Conservation (phyloP, 2,113 vertebrate species). For the Vulpes lagopus region DNA sequence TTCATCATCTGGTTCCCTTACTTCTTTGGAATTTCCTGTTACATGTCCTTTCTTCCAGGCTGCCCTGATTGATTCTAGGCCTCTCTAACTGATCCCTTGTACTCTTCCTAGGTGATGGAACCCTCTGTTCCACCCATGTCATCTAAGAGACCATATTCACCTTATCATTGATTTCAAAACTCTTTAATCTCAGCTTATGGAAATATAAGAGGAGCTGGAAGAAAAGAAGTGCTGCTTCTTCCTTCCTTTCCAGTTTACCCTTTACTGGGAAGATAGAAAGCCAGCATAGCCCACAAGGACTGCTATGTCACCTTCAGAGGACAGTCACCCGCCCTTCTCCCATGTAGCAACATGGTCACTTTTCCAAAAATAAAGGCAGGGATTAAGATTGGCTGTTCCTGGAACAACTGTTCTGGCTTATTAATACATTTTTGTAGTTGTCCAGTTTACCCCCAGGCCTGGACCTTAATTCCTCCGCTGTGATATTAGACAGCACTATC, state of each 20-base stretch:
- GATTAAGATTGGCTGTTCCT: constrained; percentile 76
- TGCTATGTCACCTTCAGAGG: constrained; percentile 71
- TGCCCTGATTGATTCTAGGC: neutral
- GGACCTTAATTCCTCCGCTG: constrained; percentile 25
- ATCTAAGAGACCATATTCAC: neutral
- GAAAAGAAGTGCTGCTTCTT: neutral
- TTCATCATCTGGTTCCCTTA: neutral
- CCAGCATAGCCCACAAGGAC: constrained; percentile 15
- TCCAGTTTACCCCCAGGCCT: constrained; percentile 34
- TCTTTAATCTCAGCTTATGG: neutral
- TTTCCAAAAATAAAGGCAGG: constrained; percentile 83
- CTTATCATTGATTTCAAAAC: constrained; percentile 6
- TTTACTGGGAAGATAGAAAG: constrained; percentile 14
- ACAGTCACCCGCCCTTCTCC: constrained; percentile 36
- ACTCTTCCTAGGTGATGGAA: neutral
- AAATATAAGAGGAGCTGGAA: neutral
- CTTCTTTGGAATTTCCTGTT: constrained; percentile 46
- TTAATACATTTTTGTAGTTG: constrained; percentile 78
- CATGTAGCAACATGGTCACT: constrained; percentile 72
- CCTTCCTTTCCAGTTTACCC: constrained; percentile 43
- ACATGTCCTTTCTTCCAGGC: neutral
- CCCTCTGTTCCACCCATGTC: neutral
- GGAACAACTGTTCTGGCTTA: constrained; percentile 74
- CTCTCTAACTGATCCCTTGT: constrained; percentile 3
- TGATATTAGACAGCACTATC: constrained; percentile 24